Evolutionary conservation across 2,888 invertebrate species (phyloP), one percentile per base, ranked within the genome.

Genomic region (Antheraea yamamai): DNA sequence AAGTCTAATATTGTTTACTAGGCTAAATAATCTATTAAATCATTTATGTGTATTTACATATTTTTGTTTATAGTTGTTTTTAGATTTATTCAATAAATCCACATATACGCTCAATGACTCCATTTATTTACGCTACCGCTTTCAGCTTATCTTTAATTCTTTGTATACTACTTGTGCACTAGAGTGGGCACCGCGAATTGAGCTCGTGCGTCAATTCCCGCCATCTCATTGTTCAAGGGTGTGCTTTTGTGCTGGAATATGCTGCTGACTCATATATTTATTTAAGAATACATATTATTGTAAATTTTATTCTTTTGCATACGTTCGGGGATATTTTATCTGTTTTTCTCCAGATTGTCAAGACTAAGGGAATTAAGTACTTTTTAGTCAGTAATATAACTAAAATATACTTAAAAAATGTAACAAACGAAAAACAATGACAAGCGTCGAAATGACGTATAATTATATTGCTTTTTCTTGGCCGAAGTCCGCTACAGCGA

Each of bases 151-250:
- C n/a, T 61, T n/a, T 61, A 61, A 61, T 61, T 61, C 61, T n/a
- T n/a, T 61, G 61, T 61, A 61, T 3, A 61, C 23, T 61, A 61
- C 61, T 23, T 23, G n/a, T 61, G n/a, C n/a, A 61, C 20, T 61
- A 61, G 23, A 61, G 61, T 61, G 61, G 61, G 23, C 12, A 23
- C 61, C 61, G 23, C 61, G 61, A 23, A 61, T 61, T 61, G 23
- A 61, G 23, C 61, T 61, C n/a, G 23, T 61, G 23, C 61, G 61
- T 61, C 61, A n/a, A 61, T 61, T 23, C 61, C 61, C 61, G 61
- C 61, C 23, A 61, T 23, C 12, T 61, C 23, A 61, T 61, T 61
- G 61, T 61, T 47, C 23, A 61, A 61, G n/a, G 7, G 23, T 23
- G 61, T 61, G 61, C 61, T 23, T 61, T 61, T 61, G 23, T 61